Percentiles rank a stretch among this genome's conserved stretches.
Evolutionary conservation across 1,140 invertebrate genomes (phyloP).

Genomic region (Hyles vespertilio): DNA sequence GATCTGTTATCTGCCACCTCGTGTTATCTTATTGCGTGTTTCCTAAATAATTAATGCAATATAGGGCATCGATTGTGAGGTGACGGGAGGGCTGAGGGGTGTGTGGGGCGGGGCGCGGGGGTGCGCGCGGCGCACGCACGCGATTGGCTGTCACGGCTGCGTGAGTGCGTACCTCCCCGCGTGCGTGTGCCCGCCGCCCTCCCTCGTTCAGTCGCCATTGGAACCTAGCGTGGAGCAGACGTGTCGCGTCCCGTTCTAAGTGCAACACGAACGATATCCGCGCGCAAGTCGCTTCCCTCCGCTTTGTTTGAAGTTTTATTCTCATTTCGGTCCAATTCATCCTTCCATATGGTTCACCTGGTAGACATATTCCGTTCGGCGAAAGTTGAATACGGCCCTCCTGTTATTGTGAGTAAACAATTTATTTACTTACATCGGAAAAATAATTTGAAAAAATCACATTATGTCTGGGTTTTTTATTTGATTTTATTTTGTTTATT

Average conservation of each 20-base stretch:
- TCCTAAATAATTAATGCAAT: constrained; percentile 76
- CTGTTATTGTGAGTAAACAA: constrained; percentile 73
- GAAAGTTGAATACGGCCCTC: constrained; percentile 75
- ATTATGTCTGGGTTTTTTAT: constrained; percentile 35
- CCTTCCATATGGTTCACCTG: constrained; percentile 77
- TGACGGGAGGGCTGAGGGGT: constrained; percentile 58
- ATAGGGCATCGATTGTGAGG: constrained; percentile 76
- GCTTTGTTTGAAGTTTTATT: constrained; percentile 41
- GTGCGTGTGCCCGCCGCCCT: constrained; percentile 63
- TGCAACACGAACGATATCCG: constrained; percentile 35
- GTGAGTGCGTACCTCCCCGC: constrained; percentile 70
- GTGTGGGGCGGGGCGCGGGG: constrained; percentile 46
- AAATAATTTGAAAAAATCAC: constrained; percentile 12
- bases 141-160: constrained; percentile 71
- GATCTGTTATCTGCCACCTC: constrained; percentile 72
- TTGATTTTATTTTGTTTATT: constrained; percentile 24
- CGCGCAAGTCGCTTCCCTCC: constrained; percentile 17
- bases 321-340: constrained; percentile 58
- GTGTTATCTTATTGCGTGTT: constrained; percentile 76
- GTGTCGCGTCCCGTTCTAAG: constrained; percentile 33
- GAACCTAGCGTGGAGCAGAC: constrained; percentile 38
- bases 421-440: constrained; percentile 28
- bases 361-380: constrained; percentile 76
- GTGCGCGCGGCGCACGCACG: constrained; percentile 72
- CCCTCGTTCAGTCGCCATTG: constrained; percentile 58